Evolutionary conservation across 2,113 vertebrate genomes (phyloP), one percentile per base, ranked within the genome.

Genomic region (Oreotrochilus melanogaster): DNA sequence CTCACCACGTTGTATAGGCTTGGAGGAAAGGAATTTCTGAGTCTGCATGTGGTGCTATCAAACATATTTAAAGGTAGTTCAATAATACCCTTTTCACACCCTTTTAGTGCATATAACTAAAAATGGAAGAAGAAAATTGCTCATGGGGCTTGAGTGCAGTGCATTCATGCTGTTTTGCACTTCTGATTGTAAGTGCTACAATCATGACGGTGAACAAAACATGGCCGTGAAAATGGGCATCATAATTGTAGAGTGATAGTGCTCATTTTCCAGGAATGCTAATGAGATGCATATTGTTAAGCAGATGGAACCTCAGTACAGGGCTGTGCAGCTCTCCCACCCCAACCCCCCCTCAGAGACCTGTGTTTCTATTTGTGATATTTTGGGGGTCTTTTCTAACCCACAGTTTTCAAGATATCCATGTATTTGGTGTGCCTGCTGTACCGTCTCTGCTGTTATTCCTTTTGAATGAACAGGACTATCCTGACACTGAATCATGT

Each of bases 1-100:
- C 30, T 8, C 35, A 78, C 37, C 4, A 13, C 48, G 87, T 79
- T 69, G 62, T 43, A 81, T 19, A 60, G 48, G 8, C 39, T 60
- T 73, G 50, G 61, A 78, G 73, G 58, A 89, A 94, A 94, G 33
- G 51, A 62, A 33, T 71, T 95, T 78, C 47, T 89, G 74, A 93
- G 76, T 92, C 93, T 85, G 84, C 87, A 71, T 57, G 71, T 61
- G 71, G 67, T 89, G 58, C 45, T 73, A 88, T 58, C 95, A 95
- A 93, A 86, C 56, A 58, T 62, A 54, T 85, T 94, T 82, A 89
- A 92, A 84, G 60, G 83, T 89, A 93, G 93, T 96, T 95, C 96
- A 95, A 95, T 97, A 78, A 72, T 27, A 93, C 93, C 45, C 18
- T 86, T 95, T 91, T 80, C 50, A 78, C 37, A 86, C 74, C 72